phyloP scores from a whole-genome alignment of 1,140 invertebrate genomes.

The Cyphomyrmex costatus region DNA sequence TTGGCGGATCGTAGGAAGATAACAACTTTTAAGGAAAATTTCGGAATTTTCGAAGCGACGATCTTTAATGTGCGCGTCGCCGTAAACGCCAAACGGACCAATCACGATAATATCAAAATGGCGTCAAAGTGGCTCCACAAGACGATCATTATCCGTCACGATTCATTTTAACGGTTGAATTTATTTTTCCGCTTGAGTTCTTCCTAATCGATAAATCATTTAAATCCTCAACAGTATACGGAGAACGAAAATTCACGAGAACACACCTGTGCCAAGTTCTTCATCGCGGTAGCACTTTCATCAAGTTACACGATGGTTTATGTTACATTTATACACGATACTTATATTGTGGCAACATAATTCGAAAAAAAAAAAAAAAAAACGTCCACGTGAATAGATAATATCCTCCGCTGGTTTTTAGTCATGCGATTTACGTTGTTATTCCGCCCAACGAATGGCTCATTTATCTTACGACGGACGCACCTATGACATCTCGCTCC shows the following conservation, averaged over 20 bases:
- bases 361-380: neutral
- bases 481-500: neutral
- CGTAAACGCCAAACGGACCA: too few relatives aligned
- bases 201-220: neutral
- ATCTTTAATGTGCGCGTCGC: neutral
- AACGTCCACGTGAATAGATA: neutral
- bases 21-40: neutral
- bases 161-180: too few relatives aligned
- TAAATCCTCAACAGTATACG: neutral
- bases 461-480: slow-evolving; percentile 35
- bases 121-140: too few relatives aligned
- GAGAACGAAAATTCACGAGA: neutral
- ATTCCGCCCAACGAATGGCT: slow-evolving; percentile 25
- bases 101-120: too few relatives aligned
- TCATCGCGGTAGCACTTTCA: neutral
- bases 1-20: neutral
- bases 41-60: neutral
- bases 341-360: neutral
- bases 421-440: neutral
- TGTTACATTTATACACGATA: neutral
- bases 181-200: too few relatives aligned
- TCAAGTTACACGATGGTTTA: neutral
- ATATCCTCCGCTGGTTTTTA: neutral
- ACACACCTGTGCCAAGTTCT: neutral
- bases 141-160: too few relatives aligned